Conservation (phyloP, 2,797 vertebrate species). For the Siniperca scherzeri region DNA sequence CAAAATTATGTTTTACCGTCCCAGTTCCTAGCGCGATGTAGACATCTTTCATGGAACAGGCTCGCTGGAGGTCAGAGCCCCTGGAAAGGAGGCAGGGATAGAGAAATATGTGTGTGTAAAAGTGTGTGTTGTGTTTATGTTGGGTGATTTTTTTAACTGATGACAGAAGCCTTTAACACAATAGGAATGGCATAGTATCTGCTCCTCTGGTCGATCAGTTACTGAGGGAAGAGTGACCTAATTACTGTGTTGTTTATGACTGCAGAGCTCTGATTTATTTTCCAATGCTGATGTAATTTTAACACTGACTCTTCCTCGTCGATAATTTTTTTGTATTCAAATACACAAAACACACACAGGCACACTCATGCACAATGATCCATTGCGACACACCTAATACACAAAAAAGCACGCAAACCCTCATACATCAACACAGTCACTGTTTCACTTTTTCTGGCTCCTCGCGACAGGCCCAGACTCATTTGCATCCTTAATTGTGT, state of each 20-base stretch:
- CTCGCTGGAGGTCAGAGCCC: conserved; percentile 85
- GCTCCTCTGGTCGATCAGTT: conserved; percentile 65
- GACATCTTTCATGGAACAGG: conserved; percentile 76
- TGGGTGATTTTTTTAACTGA: conserved; percentile 38
- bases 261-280: conserved; percentile 79
- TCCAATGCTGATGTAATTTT: conserved; percentile 74
- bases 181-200: conserved; percentile 63
- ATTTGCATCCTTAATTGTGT: conserved; percentile 90
- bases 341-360: conserved; percentile 60
- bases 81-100: conserved; percentile 67
- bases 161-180: conserved; percentile 61
- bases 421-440: conserved; percentile 78
- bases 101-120: conserved; percentile 53
- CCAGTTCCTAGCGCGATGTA: conserved; percentile 88
- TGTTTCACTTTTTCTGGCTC: conserved; percentile 79
- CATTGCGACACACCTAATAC: conserved; percentile 73
- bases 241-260: conserved; percentile 80
- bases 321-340: conserved; percentile 53
- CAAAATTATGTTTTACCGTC: conserved; percentile 93
- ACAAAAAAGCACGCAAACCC: conserved; percentile 67
- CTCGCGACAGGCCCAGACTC: conserved; percentile 81
- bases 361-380: conserved; percentile 66
- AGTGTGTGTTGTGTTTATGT: conserved; percentile 54
- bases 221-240: conserved; percentile 74
- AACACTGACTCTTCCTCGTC: conserved; percentile 65